phyloP scores from a whole-genome alignment of 2,113 vertebrate genomes.

The Thinocorus orbignyianus region DNA sequence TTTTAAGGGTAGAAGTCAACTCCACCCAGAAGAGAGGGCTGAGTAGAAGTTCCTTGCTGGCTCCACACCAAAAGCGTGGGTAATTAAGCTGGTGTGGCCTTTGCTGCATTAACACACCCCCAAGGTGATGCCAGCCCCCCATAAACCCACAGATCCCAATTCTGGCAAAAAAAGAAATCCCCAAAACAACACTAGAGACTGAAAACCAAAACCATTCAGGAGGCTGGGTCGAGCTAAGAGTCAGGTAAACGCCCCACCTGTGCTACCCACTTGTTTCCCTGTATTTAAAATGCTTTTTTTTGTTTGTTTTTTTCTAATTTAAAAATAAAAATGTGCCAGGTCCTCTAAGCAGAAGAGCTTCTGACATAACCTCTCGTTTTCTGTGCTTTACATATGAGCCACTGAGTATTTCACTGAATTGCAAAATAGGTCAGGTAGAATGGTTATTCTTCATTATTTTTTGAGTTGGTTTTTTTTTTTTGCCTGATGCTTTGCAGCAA shows the following conservation, averaged over 20 bases:
- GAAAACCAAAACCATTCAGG: not conserved
- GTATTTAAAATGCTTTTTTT: not conserved
- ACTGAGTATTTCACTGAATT: constrained; percentile 41
- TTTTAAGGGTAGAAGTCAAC: not conserved
- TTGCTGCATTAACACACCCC: not conserved
- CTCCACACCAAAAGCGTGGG: not conserved
- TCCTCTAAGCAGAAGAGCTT: constrained; percentile 45
- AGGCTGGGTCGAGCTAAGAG: constrained; percentile 22
- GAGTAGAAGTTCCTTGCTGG: not conserved
- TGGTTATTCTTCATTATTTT: not conserved
- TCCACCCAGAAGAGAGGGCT: not conserved
- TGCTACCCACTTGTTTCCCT: constrained; percentile 18
- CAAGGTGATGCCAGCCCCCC: not conserved
- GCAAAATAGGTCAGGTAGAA: constrained; percentile 45
- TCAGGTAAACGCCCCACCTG: not conserved
- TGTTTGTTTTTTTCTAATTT: not conserved
- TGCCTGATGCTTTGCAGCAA: constrained; percentile 65
- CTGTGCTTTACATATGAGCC: constrained; percentile 34
- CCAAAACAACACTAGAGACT: not conserved
- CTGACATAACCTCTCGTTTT: constrained; percentile 18
- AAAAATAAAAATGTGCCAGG: not conserved
- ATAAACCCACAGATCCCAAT: not conserved
- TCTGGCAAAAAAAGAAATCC: not conserved
- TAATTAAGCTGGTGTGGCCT: not conserved
- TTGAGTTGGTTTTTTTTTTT: too few relatives aligned